Evolutionary conservation across 2,888 invertebrate species (phyloP).

Genomic region (Acrobasis suavella): DNA sequence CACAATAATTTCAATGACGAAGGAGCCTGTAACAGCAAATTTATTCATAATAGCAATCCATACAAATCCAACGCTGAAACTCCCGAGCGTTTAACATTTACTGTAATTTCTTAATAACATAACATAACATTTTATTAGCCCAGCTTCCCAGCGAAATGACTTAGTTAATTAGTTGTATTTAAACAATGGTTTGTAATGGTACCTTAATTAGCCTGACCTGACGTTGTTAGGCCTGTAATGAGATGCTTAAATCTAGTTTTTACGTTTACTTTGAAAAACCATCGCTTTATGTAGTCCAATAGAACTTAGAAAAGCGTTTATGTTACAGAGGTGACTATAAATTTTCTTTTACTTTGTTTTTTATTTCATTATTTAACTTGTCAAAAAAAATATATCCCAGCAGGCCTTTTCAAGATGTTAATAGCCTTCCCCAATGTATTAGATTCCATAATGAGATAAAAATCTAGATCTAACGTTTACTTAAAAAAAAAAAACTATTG

Average conservation of each 20-base stretch:
- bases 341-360: too few relatives aligned
- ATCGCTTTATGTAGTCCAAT: not conserved
- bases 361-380: too few relatives aligned
- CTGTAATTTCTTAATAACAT: conserved; percentile 73
- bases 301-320: not conserved
- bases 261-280: not conserved
- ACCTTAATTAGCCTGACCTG: conserved; percentile 36
- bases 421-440: too few relatives aligned
- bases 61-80: conserved; percentile 37
- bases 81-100: conserved; percentile 59
- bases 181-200: conserved; percentile 57
- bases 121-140: conserved; percentile 73
- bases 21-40: not conserved
- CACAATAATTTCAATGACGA: too few relatives aligned
- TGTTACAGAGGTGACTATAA: too few relatives aligned
- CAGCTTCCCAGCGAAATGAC: conserved; percentile 70
- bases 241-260: conserved; percentile 13
- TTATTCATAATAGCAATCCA: conserved; percentile 43
- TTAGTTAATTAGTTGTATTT: conserved; percentile 76
- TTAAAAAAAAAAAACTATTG: too few relatives aligned
- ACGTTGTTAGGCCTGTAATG: conserved; percentile 18
- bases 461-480: too few relatives aligned
- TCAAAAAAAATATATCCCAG: too few relatives aligned
- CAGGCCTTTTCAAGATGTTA: too few relatives aligned
- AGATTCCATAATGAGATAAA: too few relatives aligned